Percentiles rank a stretch among this genome's conserved stretches.
Evolutionary conservation across 2,797 vertebrate species (phyloP).

Genomic region (Pseudochirops corinnae): DNA sequence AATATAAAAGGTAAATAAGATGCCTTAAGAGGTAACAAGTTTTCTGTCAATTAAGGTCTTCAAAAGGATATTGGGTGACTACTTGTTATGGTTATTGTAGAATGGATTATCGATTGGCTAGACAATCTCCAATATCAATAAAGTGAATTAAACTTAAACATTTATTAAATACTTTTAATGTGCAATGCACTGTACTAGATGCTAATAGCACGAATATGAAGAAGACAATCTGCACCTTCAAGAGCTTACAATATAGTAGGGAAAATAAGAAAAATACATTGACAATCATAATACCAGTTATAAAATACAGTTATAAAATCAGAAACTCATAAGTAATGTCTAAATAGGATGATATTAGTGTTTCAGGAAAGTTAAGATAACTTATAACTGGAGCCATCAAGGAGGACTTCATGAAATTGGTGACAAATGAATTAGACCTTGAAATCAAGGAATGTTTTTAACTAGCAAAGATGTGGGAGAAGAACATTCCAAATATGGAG

Average conservation of each 20-base stretch:
- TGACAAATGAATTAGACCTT: neutral
- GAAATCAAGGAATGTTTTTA: neutral
- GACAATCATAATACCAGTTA: neutral
- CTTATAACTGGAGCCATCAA: neutral
- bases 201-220: neutral
- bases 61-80: neutral
- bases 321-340: neutral
- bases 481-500: neutral
- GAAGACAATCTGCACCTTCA: neutral
- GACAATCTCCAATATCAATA: neutral
- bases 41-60: neutral
- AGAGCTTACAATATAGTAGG: neutral
- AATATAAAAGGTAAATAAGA: neutral
- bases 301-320: neutral
- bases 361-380: neutral
- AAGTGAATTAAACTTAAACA: neutral
- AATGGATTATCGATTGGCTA: neutral
- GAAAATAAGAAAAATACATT: neutral
- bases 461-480: neutral
- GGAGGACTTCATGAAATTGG: neutral
- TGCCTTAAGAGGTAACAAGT: neutral
- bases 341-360: neutral
- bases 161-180: neutral
- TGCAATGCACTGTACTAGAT: neutral
- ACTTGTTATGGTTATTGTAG: neutral